Conservation (phyloP, 2,113 vertebrate species). For the Cryptotis parvus region DNA sequence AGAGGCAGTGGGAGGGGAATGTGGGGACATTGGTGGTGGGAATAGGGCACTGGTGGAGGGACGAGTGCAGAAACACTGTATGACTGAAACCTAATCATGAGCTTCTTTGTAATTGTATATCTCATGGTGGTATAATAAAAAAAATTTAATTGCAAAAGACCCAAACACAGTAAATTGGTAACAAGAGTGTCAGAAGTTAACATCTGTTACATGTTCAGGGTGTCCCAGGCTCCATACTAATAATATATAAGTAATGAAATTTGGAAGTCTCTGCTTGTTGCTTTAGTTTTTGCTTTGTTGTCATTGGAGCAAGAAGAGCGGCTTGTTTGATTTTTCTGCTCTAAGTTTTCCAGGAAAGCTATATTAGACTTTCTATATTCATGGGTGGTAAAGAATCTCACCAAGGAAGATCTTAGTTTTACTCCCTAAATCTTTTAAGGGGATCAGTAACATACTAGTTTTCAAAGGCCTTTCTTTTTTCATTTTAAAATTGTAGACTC, state of each 20-base stretch:
- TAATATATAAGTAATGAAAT: background rate
- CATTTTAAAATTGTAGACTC: background rate
- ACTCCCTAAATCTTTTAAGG: background rate
- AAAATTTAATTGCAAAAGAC: too few species aligned
- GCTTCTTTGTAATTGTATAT: too few species aligned
- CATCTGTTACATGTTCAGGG: background rate
- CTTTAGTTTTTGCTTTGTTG: background rate
- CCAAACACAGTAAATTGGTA: conserved; percentile 34
- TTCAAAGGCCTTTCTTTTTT: background rate
- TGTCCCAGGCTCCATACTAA: background rate
- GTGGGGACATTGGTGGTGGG: too few species aligned
- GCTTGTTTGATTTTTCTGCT: background rate
- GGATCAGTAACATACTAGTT: background rate
- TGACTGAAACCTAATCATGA: too few species aligned
- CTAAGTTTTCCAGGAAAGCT: background rate
- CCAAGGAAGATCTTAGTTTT: background rate
- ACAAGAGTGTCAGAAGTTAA: conserved; percentile 1
- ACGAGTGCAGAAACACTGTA: too few species aligned
- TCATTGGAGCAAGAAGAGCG: background rate
- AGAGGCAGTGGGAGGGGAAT: too few species aligned
- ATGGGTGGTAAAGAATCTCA: background rate
- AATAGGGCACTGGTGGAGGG: too few species aligned
- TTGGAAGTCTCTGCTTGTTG: background rate
- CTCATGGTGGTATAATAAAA: too few species aligned
- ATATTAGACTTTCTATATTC: background rate